Evolutionary conservation across 2,888 invertebrate genomes (phyloP), one percentile per base, ranked within the genome.

Genomic region (Globia sparganii): DNA sequence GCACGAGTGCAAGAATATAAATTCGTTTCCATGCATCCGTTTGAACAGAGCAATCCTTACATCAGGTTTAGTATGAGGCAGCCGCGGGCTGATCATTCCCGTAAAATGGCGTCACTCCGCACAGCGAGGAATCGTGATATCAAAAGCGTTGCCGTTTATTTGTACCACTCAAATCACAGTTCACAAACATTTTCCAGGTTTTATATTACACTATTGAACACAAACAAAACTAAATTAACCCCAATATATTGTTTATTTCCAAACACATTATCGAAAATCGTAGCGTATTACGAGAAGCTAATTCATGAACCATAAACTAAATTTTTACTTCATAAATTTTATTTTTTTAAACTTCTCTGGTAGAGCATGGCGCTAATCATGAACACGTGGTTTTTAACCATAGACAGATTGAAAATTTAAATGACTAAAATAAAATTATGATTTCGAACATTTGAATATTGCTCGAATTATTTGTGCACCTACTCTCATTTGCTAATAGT

Each of bases 81-180:
- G 96, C 96, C 95, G 95, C 96, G 94, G 95, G 96, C 97, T 96
- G 96, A 94, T 96, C 97, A 97, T 96, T 96, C 96, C 96, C 96
- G 96, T 97, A 97, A 97, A 97, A 97, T 97, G 97, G 97, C 97
- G 97, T 97, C 97, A 97, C 96, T 96, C 94, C 94, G 94, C 94
- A 92, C 93, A 93, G 95, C 93, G 96, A 96, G 94, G 94, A 95
- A 95, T 94, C 93, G 94, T 94, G 92, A 93, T 95, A 95, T 95
- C 94, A 95, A 93, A 94, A 93, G 90, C 92, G 92, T 92, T 91
- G 92, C 87, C 91, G 88, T 89, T 89, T 89, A 88, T 90, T 92
- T 90, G 86, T 91, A 92, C 89, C 91, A 92, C 92, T 88, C 83
- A 90, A 91, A 86, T 90, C 90, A 93, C 92, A 89, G 86, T 89